Conservation (phyloP, 2,888 invertebrate species). For the Pyrgus malvae region DNA sequence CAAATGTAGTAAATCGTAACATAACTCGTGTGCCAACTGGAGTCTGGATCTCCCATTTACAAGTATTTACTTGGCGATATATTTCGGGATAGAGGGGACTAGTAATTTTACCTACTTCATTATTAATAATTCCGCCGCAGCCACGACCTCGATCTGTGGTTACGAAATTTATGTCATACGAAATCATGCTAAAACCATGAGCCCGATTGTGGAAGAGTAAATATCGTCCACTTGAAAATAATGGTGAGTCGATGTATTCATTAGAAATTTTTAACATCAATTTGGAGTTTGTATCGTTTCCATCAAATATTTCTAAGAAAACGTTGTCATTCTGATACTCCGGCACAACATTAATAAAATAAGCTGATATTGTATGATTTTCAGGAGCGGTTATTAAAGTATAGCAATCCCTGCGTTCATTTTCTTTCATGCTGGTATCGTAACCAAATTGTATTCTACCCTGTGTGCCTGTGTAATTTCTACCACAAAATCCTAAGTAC, state of each 20-base stretch:
- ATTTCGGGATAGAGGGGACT: constrained; percentile 68
- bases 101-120: constrained; percentile 54
- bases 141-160: constrained; percentile 63
- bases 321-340: constrained; percentile 48
- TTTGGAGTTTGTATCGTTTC: constrained; percentile 47
- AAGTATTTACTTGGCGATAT: constrained; percentile 53
- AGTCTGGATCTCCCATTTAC: constrained; percentile 70
- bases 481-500: constrained; percentile 69
- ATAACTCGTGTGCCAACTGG: constrained; percentile 51
- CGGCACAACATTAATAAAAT: constrained; percentile 56
- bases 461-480: constrained; percentile 86
- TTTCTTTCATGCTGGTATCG: constrained; percentile 19
- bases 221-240: constrained; percentile 87
- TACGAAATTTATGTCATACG: constrained; percentile 59
- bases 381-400: constrained; percentile 84
- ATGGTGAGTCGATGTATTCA: constrained; percentile 41
- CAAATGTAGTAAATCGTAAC: constrained; percentile 73
- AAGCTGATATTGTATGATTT: constrained; percentile 87
- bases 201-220: constrained; percentile 79
- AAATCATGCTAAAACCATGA: constrained; percentile 42
- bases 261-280: constrained; percentile 43
- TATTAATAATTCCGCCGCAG: constrained; percentile 62
- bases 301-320: constrained; percentile 68
- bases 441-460: constrained; percentile 83
- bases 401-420: constrained; percentile 74